Percentiles rank a stretch among this genome's conserved stretches.
These are phyloP conservation scores for Microplitis demolitor DNA, from an alignment of 1,140 invertebrate species.

Conservation along the genomic window DNA sequence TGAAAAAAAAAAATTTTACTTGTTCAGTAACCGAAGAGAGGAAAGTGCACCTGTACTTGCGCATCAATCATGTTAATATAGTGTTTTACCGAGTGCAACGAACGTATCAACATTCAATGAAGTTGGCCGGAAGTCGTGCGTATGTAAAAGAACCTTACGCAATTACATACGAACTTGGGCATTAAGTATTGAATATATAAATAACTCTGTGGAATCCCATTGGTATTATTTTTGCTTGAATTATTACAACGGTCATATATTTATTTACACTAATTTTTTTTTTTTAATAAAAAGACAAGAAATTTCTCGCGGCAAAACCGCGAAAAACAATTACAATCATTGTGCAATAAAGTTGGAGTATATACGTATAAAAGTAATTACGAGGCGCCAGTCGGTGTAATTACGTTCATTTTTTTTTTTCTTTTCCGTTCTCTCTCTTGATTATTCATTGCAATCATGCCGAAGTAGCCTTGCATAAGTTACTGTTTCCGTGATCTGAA, in stretches of 20 bases:
- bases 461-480: neutral
- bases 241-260: neutral
- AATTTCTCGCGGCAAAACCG: neutral
- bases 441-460: slow-evolving; percentile 9
- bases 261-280: neutral
- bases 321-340: slow-evolving; percentile 29
- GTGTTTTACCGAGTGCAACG: slow-evolving; percentile 12
- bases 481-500: neutral
- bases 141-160: slow-evolving; percentile 7
- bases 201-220: no score
- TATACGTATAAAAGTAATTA: slow-evolving; percentile 30
- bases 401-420: slow-evolving; percentile 23
- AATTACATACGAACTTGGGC: slow-evolving; percentile 1
- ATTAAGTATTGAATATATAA: neutral
- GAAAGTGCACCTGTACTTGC: neutral
- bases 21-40: no score
- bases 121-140: slow-evolving; percentile 8
- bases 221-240: neutral
- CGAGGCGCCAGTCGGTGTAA: slow-evolving; percentile 36
- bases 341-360: slow-evolving; percentile 22
- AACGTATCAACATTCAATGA: slow-evolving; percentile 14
- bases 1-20: neutral
- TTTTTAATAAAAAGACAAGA: neutral
- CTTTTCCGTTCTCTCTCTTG: neutral
- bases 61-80: slow-evolving; percentile 15